Evolutionary conservation across 2,888 invertebrate species (phyloP), one percentile per base, ranked within the genome.

Genomic region (Platerodrilus igneus): DNA sequence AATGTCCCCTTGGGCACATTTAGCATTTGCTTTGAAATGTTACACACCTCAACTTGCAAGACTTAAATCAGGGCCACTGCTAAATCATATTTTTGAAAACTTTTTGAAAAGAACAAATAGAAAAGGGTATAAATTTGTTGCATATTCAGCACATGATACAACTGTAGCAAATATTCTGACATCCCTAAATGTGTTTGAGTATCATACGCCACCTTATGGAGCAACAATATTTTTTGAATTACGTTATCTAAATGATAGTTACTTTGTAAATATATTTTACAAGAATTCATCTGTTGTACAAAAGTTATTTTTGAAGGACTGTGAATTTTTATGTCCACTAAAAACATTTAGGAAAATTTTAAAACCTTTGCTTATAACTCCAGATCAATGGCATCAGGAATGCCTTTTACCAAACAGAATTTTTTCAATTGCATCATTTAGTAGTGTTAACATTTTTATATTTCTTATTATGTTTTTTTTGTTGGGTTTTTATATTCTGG

Each of bases 71-170:
- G 83, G 83, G 0, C 79, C 79, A 0, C 57, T 91, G 10, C 63
- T 91, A 3, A 76, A 81, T 51, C 77, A 85, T 52, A 79, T 91
- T 32, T 63, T 81, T 0, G 19, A n/a, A 21, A 21, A 6, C 7
- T 19, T 19, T 6, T 19, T 21, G 21, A n/a, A 9, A 9, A n/a
- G 9, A 21, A 21, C 9, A 21, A 21, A 19, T 19, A 7, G 19
- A 7, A 71, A 73, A 1, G 59, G 75, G 48, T 70, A 77, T 13
- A 83, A 81, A 49, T 48, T 88, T 23, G 76, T 78, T 58, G 71
- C 90, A 31, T 88, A 84, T 57, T 87, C 88, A 45, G 88, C 73
- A 0, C 92, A 93, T 56, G 92, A 93, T 61, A 76, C 81, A 1
- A 91, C 86, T 0, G 68, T 93, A n/a, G 83, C 83, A 0, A 83